Evolutionary conservation across 2,797 vertebrate genomes (phyloP).

Genomic region (Liasis olivaceus): DNA sequence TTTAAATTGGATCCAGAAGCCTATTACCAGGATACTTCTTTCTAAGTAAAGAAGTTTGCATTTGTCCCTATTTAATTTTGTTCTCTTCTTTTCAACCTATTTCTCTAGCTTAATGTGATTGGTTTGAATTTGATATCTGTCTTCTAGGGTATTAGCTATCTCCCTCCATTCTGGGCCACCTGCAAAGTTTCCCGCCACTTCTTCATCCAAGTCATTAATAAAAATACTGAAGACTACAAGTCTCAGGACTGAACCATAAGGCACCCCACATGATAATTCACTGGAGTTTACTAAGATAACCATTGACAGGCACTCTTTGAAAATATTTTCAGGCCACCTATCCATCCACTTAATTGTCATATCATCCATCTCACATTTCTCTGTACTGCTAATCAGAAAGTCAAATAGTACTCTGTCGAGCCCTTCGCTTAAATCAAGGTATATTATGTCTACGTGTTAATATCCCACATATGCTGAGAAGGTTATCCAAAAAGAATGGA

Average conservation of each 20-base stretch:
- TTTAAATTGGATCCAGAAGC: not conserved
- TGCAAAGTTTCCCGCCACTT: not conserved
- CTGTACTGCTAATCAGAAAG: not conserved
- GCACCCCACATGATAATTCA: not conserved
- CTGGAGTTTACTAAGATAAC: not conserved
- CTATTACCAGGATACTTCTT: not conserved
- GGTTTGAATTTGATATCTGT: not conserved
- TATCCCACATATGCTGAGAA: not conserved
- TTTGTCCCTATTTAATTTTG: not conserved
- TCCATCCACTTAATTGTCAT: not conserved
- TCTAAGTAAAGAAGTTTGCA: not conserved
- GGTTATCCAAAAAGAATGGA: not conserved
- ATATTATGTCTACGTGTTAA: not conserved
- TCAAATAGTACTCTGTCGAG: not conserved
- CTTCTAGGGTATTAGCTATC: not conserved
- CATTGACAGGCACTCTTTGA: not conserved
- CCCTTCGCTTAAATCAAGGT: not conserved
- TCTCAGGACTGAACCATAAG: not conserved
- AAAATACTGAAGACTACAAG: not conserved
- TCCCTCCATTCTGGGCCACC: not conserved
- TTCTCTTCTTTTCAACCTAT: not conserved
- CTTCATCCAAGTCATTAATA: not conserved
- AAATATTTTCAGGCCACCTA: not conserved
- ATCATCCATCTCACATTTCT: not conserved
- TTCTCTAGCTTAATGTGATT: not conserved